A percentile compares a stretch with the other conserved stretches of the same genome.
Evolutionary conservation across 2,797 vertebrate genomes (phyloP).

Genomic region (Heteromormyrus szaboi): DNA sequence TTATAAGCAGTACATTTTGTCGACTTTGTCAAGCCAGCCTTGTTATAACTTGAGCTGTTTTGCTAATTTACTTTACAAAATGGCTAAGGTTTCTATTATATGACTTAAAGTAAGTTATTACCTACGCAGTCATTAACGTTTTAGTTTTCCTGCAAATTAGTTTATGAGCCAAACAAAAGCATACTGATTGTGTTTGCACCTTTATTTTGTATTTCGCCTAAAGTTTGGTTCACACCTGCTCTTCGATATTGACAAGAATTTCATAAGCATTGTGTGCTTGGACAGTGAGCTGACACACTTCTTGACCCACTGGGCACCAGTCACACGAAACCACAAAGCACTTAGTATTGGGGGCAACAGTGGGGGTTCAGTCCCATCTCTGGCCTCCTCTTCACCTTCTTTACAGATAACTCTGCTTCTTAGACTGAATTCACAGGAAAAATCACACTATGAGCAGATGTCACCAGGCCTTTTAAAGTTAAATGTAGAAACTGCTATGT

Average conservation of each 20-base stretch:
- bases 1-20: conserved; percentile 44
- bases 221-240: not conserved
- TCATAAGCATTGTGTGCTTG: not conserved
- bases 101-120: conserved; percentile 35
- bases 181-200: conserved; percentile 26
- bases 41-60: conserved; percentile 5
- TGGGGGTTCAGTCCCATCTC: not conserved
- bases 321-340: not conserved
- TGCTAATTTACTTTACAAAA: conserved; percentile 18
- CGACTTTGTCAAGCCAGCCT: conserved; percentile 28
- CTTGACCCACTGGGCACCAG: not conserved
- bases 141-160: conserved; percentile 33
- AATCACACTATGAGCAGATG: not conserved
- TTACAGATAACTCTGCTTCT: not conserved
- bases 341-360: not conserved
- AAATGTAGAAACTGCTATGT: not conserved
- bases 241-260: not conserved
- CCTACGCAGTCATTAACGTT: conserved; percentile 39
- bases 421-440: not conserved
- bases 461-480: not conserved
- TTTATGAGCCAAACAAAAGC: conserved; percentile 44
- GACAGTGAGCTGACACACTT: not conserved
- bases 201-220: conserved; percentile 4
- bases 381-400: conserved; percentile 17
- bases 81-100: conserved; percentile 26